Evolutionary conservation across 2,797 vertebrate genomes (phyloP).

Genomic region (Rhinella marina): DNA sequence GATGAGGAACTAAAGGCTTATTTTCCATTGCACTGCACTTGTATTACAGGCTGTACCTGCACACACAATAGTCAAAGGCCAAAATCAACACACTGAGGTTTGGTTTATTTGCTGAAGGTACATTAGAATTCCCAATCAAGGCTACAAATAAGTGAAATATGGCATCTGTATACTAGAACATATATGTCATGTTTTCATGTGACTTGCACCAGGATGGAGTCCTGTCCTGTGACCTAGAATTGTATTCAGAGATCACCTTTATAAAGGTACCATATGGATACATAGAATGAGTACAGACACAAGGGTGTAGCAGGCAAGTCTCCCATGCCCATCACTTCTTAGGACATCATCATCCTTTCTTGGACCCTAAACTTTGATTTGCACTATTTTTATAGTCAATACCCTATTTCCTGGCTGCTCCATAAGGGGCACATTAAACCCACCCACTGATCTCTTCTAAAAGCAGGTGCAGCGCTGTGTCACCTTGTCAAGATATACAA

Average conservation of each 20-base stretch:
- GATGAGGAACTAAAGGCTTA: neutral
- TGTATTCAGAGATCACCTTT: neutral
- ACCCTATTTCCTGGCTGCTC: constrained; percentile 49
- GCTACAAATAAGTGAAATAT: neutral
- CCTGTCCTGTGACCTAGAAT: no score
- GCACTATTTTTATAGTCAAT: constrained; percentile 48
- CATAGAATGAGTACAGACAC: no score
- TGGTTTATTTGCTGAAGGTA: constrained; percentile 5
- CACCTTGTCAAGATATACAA: constrained; percentile 53
- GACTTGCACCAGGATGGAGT: neutral
- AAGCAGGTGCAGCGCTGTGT: constrained; percentile 36
- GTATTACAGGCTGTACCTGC: neutral
- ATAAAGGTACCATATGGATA: no score
- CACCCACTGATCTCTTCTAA: constrained; percentile 40
- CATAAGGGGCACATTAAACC: constrained; percentile 44
- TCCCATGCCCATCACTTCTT: constrained; percentile 21
- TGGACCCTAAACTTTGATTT: constrained; percentile 52
- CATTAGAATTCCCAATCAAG: neutral
- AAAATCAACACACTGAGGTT: constrained; percentile 16
- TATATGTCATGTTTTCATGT: neutral
- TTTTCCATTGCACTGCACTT: neutral
- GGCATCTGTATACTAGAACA: neutral
- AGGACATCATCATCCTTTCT: constrained; percentile 35
- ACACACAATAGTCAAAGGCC: neutral
- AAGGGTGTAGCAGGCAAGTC: neutral